Conservation (phyloP, 2,888 invertebrate species). For the Phaedon cochleariae region DNA sequence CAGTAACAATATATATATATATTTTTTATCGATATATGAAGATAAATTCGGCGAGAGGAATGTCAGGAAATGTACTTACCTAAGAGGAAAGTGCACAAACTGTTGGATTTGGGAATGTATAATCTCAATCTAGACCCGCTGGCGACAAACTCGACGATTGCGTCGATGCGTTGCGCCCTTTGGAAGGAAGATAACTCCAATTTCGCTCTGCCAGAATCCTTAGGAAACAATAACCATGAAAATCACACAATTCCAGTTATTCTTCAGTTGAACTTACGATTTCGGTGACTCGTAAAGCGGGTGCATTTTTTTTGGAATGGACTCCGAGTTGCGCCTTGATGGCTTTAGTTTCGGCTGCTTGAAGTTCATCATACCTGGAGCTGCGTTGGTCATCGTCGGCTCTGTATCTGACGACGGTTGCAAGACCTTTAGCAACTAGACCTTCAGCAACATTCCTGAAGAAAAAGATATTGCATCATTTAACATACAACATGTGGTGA, state of each 20-base stretch:
- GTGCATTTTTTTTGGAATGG: slow-evolving; percentile 88
- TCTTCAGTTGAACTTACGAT: slow-evolving; percentile 63
- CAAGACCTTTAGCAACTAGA: slow-evolving; percentile 89
- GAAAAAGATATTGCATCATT: slow-evolving; percentile 25
- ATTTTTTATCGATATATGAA: too few species aligned
- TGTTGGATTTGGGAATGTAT: slow-evolving; percentile 94
- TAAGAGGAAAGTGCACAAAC: slow-evolving; percentile 92
- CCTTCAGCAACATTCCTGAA: slow-evolving; percentile 92
- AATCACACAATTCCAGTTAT: slow-evolving; percentile 45
- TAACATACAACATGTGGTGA: too few species aligned
- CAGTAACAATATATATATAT: too few species aligned
- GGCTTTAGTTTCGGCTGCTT: slow-evolving; percentile 94
- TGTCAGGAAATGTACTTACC: too few species aligned
- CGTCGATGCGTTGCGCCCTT: slow-evolving; percentile 88
- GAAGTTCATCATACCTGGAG: slow-evolving; percentile 88
- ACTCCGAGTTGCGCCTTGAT: slow-evolving; percentile 84
- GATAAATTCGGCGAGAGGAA: too few species aligned
- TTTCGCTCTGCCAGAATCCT: slow-evolving; percentile 84
- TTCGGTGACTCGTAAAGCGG: slow-evolving; percentile 87
- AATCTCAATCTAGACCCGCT: slow-evolving; percentile 94
- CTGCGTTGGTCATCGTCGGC: slow-evolving; percentile 97
- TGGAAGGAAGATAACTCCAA: slow-evolving; percentile 94
- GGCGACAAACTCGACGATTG: slow-evolving; percentile 95
- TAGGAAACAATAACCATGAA: too few species aligned
- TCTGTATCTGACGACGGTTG: slow-evolving; percentile 91